These are phyloP conservation scores for Oryzias curvinotus DNA, from an alignment of 2,113 vertebrate species.

Conservation along the genomic window DNA sequence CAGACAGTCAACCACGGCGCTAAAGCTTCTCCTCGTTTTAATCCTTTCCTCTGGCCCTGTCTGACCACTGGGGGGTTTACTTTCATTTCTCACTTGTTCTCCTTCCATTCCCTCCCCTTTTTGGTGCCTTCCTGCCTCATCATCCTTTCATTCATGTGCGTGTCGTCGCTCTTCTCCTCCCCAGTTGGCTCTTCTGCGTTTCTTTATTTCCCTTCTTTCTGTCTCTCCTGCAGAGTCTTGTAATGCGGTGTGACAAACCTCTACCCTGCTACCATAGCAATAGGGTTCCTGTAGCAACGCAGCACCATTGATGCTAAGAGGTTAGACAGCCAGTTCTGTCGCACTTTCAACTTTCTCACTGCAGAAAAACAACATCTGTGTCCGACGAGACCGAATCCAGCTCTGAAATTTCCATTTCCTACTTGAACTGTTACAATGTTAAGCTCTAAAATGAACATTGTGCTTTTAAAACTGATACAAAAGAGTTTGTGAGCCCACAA, in stretches of 20 bases:
- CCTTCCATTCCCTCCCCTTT: conserved; percentile 23
- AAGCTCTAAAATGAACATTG: too few species aligned
- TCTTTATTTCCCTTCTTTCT: conserved; percentile 25
- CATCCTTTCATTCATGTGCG: conserved; percentile 9
- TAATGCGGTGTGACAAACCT: conserved; percentile 71
- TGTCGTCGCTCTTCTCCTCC: conserved; percentile 44
- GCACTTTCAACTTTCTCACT: conserved; percentile 26
- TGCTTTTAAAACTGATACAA: too few species aligned
- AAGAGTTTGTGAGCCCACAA: too few species aligned
- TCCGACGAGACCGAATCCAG: too few species aligned
- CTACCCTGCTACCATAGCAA: conserved; percentile 68
- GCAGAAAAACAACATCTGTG: not conserved
- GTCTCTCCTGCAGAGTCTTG: conserved; percentile 50
- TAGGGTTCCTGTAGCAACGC: conserved; percentile 65
- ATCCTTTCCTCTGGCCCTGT: conserved; percentile 29
- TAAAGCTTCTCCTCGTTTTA: conserved; percentile 33
- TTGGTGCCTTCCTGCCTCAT: conserved; percentile 50
- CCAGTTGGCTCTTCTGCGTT: conserved; percentile 29
- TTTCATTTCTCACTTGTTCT: conserved; percentile 57
- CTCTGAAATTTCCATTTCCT: too few species aligned
- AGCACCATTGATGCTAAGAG: conserved; percentile 11
- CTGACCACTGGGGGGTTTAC: conserved; percentile 55
- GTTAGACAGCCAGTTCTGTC: conserved; percentile 20
- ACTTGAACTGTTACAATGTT: too few species aligned
- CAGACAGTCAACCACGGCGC: conserved; percentile 20